These are phyloP conservation scores for Cydia splendana DNA, from an alignment of 1,140 invertebrate species.

Conservation along the genomic window DNA sequence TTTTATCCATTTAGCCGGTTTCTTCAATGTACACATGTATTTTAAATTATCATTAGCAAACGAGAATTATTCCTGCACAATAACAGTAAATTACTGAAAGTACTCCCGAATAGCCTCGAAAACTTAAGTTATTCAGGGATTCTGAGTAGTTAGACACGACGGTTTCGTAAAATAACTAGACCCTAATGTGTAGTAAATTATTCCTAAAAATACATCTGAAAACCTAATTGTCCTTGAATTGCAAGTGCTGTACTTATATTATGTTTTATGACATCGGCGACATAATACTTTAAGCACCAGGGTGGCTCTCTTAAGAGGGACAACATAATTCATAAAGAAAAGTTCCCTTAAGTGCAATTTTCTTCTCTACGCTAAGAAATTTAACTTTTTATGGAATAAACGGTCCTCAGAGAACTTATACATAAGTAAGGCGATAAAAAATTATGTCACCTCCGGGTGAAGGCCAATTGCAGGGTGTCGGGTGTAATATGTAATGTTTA, in stretches of 20 bases:
- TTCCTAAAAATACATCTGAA: not conserved
- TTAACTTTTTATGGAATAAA: conserved; percentile 27
- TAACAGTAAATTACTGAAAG: not conserved
- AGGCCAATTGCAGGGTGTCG: conserved; percentile 19
- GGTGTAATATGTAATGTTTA: conserved; percentile 5
- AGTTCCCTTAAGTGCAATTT: conserved; percentile 29
- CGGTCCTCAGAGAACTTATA: not conserved
- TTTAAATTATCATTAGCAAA: no score
- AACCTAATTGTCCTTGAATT: not conserved
- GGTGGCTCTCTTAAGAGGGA: not conserved
- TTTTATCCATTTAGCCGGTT: no score
- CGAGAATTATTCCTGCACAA: not conserved
- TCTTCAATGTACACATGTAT: no score
- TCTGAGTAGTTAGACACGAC: not conserved
- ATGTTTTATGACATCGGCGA: conserved; percentile 4
- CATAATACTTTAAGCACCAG: conserved; percentile 11
- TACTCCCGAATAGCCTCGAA: not conserved
- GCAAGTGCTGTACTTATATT: conserved; percentile 3
- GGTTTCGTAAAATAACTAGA: not conserved
- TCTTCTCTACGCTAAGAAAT: conserved; percentile 21
- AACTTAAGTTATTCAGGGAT: conserved; percentile 10
- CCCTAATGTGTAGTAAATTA: not conserved
- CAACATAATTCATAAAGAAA: conserved; percentile 26
- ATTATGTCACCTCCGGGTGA: conserved; percentile 10
- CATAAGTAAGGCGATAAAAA: conserved; percentile 4